Base-by-base conservation (phyloP, 2,888 invertebrate species). In the Conchocele bisecta region DNA sequence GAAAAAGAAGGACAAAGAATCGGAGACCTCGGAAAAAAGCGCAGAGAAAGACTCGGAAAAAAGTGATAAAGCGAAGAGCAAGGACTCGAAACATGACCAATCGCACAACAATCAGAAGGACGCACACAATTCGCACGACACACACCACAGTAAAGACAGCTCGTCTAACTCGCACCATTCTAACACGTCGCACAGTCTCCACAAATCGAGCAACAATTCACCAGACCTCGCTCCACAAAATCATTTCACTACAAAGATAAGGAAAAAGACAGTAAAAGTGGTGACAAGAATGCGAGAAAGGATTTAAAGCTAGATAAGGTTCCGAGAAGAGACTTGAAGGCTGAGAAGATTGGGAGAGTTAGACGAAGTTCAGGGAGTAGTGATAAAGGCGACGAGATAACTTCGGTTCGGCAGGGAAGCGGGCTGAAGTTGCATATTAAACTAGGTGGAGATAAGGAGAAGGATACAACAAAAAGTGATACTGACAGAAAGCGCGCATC, bases 401-500 rank as follows among this genome's bases (percentile, higher is more conserved):
- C 61, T 11, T 57, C 72, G 11, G 78, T 79, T 20, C 69, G 74
- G 17, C 69, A 78, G 58, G 78, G 79, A 15, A 72, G 71, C 41
- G 83, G 83, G 56, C 69, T 83, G 17, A 83, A 83, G 68, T 54
- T 83, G 41, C 75, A 79, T 59, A 81, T 83, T 48, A 81, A 81
- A 63, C 42, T 83, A 63, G 78, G 77, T 28, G 61, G 76, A 29
- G 79, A 79, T 37, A 75, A 73, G 44, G 57, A 61, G 1, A 60
- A 68, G 17, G 51, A 20, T 26, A 57, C 42, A 41, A 28, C 39
- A 50, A 53, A 17, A 41, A n/a, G 39, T 42, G 31, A 22, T 66
- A 61, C 72, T 54, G 72, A 65, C 28, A 56, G 77, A 42, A 85
- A 82, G 71, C 93, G 97, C 85, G 95, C 96, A 4, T 96, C 96